Conservation (phyloP, 2,797 vertebrate genomes). For the Siniperca undulata region DNA sequence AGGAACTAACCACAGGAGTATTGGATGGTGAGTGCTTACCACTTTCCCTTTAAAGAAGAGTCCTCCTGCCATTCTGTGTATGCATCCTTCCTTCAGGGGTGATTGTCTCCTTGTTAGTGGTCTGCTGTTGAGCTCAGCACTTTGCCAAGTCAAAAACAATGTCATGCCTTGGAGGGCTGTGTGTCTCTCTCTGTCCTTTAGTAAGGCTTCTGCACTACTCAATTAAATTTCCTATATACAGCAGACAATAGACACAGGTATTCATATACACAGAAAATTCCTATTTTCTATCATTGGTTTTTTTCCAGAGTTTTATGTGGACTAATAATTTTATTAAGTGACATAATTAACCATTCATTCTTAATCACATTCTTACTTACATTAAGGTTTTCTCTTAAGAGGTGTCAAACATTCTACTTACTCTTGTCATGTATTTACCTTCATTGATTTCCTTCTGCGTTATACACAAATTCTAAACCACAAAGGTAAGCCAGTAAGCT, state of each 20-base stretch:
- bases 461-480: conserved; percentile 21
- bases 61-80: conserved; percentile 72
- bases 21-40: conserved; percentile 51
- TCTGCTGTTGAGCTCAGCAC: conserved; percentile 84
- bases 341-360: neutral
- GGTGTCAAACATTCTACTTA: neutral
- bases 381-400: neutral
- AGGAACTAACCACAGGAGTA: conserved; percentile 58
- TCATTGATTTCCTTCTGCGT: neutral
- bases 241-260: conserved; percentile 63
- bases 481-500: neutral
- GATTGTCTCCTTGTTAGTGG: conserved; percentile 81
- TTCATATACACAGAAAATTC: conserved; percentile 35
- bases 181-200: conserved; percentile 77
- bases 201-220: conserved; percentile 70
- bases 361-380: neutral
- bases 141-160: conserved; percentile 86
- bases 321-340: conserved; percentile 1
- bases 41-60: conserved; percentile 68
- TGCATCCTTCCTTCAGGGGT: conserved; percentile 76
- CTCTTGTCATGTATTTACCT: neutral
- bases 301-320: conserved; percentile 5
- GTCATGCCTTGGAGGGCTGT: conserved; percentile 79
- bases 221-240: conserved; percentile 71
- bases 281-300: conserved; percentile 12